Percentiles rank a stretch among this genome's conserved stretches.
Evolutionary conservation across 2,797 vertebrate species (phyloP).

Genomic region (Hirundo rustica): DNA sequence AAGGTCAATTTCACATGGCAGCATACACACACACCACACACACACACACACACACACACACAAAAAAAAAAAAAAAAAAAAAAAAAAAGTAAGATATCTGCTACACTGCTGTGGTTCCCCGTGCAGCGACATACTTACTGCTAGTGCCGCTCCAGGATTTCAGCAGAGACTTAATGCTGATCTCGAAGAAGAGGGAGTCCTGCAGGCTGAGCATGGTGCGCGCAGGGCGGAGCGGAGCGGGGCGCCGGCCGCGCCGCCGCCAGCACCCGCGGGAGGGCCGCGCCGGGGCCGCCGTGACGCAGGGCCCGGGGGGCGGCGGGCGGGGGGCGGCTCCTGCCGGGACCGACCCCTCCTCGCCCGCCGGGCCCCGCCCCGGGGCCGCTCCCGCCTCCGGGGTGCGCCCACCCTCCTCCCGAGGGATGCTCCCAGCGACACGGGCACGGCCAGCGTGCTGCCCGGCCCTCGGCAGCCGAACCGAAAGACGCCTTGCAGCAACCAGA

Average conservation of each 20-base stretch:
- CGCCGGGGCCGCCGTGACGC: not conserved
- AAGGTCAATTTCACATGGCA: not conserved
- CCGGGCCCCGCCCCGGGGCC: not conserved
- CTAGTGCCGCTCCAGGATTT: constrained; percentile 94
- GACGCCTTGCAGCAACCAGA: fast-evolving
- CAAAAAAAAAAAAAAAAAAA: fast-evolving
- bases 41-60: too few species aligned
- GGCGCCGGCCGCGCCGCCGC: not conserved
- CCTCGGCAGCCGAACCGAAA: fast-evolving
- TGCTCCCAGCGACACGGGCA: not conserved
- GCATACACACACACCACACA: not conserved
- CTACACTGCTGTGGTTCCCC: not conserved
- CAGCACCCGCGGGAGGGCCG: not conserved
- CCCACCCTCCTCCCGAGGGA: not conserved
- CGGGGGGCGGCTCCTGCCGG: not conserved
- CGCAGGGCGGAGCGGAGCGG: not conserved
- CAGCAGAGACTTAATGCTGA: constrained; percentile 97
- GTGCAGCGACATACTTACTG: constrained; percentile 83
- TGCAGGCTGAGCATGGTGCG: constrained; percentile 93
- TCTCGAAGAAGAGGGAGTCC: constrained; percentile 97
- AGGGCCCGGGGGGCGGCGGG: not conserved
- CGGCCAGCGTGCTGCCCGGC: not conserved
- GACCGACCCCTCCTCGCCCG: not conserved
- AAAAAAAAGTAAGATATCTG: fast-evolving
- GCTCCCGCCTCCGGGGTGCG: not conserved